Evolutionary conservation across 2,888 invertebrate genomes (phyloP), one percentile per base, ranked within the genome.

Genomic region (Drosophila robusta): DNA sequence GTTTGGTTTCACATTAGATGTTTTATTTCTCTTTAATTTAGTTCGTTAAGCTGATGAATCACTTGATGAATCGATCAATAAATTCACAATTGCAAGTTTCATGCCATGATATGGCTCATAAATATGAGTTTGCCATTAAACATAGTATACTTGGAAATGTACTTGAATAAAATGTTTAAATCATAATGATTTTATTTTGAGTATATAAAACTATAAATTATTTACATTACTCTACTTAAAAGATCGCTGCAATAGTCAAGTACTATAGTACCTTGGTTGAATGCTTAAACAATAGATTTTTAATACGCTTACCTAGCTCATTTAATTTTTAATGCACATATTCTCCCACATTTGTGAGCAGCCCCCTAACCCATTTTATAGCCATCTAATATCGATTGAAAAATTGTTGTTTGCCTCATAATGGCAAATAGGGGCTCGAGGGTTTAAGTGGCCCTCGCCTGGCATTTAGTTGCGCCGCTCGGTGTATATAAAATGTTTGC

Each of bases 381-480:
- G 34, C 5, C 47, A 66, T 61, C 38, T 32, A 63, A 71, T 34
- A 62, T 62, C 62, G 78, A 73, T 75, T 75, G 60, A 54, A 42
- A 42, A 24, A 47, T 57, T 60, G 18, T 47, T 8, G 8, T 34
- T 29, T 4, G 34, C 14, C 18, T 0, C n/a, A 46, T 60, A 49
- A 34, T 12, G 16, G 11, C 18, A 68, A 45, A 80, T 81, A 87
- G 87, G 80, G 80, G 80, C 87, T 69, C 42, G 49, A 60, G 75
- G 44, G 50, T 71, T 71, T 76, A 78, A 79, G 80, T 76, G 77
- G 72, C 67, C 42, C 69, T 69, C 51, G 60, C 12, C 24, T 49
- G 38, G 45, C 26, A 26, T 54, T 38, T 47, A 38, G 52, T 56
- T 64, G 29, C 9, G 26, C 26, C 26, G 26, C 8, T 26, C 26